Evolutionary conservation across 2,888 invertebrate species (phyloP).

Genomic region (Meliscaeva auricollis): DNA sequence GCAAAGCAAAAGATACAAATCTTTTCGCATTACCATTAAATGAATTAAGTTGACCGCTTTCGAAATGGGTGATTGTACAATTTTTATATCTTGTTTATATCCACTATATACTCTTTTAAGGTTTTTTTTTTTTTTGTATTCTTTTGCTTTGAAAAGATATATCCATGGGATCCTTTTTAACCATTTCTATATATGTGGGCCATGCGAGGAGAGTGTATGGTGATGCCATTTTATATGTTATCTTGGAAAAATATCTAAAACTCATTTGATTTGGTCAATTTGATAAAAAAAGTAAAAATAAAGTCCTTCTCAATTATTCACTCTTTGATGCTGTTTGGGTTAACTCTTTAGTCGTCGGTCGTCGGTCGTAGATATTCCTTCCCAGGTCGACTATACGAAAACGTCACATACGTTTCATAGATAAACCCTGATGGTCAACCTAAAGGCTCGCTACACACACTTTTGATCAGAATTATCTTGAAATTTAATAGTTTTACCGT

Average conservation of each 20-base stretch:
- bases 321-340: constrained; percentile 45
- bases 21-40: constrained; percentile 76
- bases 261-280: constrained; percentile 78
- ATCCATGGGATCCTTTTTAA: constrained; percentile 59
- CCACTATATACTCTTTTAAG: background rate
- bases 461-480: constrained; percentile 61
- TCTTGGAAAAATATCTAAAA: constrained; percentile 77
- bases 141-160: too few relatives aligned
- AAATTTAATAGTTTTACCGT: constrained; percentile 58
- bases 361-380: background rate
- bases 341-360: background rate
- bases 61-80: constrained; percentile 76
- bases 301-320: constrained; percentile 55
- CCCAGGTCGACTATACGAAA: constrained; percentile 21
- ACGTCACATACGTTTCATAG: constrained; percentile 38
- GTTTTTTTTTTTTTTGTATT: constrained; percentile 15
- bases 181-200: constrained; percentile 18
- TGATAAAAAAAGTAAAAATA: constrained; percentile 73
- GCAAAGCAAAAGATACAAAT: constrained; percentile 69
- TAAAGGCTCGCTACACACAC: constrained; percentile 33
- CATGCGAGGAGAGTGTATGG: constrained; percentile 6
- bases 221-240: constrained; percentile 66
- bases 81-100: constrained; percentile 73
- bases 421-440: constrained; percentile 50
- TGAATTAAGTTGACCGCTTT: constrained; percentile 76